phyloP scores from a whole-genome alignment of 2,888 invertebrate species.

The Troides oblongomaculatus region DNA sequence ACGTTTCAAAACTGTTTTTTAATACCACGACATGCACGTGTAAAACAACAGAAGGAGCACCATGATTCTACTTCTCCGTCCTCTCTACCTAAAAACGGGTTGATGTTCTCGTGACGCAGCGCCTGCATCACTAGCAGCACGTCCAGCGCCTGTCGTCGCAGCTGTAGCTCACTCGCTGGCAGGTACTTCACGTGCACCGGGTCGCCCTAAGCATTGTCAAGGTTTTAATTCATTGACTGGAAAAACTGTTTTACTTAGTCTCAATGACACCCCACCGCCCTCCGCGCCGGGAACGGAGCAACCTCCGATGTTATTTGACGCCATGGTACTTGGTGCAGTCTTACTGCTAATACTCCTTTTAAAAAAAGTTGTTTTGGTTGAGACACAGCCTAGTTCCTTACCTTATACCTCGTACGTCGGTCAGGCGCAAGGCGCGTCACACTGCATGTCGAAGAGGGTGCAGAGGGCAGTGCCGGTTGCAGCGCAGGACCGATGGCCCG shows the following conservation, averaged over 20 bases:
- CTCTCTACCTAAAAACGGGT: constrained; percentile 86
- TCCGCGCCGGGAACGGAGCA: neutral
- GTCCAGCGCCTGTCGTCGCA: constrained; percentile 90
- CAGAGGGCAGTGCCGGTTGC: constrained; percentile 60
- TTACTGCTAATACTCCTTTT: no score
- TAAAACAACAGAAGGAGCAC: neutral
- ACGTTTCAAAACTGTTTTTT: neutral
- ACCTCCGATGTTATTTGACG: no score
- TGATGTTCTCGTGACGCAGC: constrained; percentile 93
- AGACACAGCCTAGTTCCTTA: constrained; percentile 49
- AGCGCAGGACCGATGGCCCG: constrained; percentile 77
- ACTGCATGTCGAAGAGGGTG: constrained; percentile 77
- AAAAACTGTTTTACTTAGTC: no score
- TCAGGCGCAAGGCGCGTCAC: constrained; percentile 77
- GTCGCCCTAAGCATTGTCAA: constrained; percentile 85
- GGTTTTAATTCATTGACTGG: neutral
- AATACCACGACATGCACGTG: neutral
- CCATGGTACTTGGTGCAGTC: no score
- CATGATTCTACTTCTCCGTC: no score
- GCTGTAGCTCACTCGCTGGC: constrained; percentile 82
- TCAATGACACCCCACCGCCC: no score
- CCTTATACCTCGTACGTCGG: constrained; percentile 91
- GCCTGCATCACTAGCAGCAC: constrained; percentile 89
- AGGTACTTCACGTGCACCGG: constrained; percentile 92
- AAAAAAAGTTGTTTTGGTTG: no score